Evolutionary conservation across 2,113 vertebrate species (phyloP).

Genomic region (Poicephalus gulielmi): DNA sequence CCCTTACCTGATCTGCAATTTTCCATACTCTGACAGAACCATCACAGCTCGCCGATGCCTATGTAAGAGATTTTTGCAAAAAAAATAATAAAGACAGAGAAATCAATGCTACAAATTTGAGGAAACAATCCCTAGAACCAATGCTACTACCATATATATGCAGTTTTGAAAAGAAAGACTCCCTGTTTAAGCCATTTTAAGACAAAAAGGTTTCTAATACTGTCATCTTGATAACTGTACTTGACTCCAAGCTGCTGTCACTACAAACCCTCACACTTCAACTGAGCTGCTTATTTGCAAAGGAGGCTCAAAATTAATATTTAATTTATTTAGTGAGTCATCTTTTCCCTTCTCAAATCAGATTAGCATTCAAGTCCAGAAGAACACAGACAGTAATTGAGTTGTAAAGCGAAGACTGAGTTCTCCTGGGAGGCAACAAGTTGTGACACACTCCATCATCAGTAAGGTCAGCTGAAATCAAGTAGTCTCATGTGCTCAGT

Average conservation of each 20-base stretch:
- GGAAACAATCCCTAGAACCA: not conserved
- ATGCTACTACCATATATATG: not conserved
- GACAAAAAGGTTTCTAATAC: not conserved
- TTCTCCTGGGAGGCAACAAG: not conserved
- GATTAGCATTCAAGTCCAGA: not conserved
- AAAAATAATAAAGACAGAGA: not conserved
- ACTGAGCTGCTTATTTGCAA: not conserved
- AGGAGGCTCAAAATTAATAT: not conserved
- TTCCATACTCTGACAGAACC: conserved; percentile 92
- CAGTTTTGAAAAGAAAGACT: not conserved
- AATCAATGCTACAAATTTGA: not conserved
- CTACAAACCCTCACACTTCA: not conserved
- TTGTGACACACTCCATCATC: not conserved
- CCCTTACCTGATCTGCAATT: conserved; percentile 87
- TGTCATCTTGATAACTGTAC: not conserved
- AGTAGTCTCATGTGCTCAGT: not conserved
- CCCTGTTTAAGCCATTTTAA: not conserved
- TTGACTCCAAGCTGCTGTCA: not conserved
- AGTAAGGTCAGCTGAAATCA: not conserved
- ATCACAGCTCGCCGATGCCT: conserved; percentile 96
- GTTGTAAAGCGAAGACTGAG: not conserved
- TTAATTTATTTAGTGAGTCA: not conserved
- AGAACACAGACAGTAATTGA: not conserved
- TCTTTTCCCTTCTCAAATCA: not conserved
- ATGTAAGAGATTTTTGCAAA: not conserved